Base-by-base conservation (phyloP, 1,140 invertebrate species). In the Hylyphantes graminicola region DNA sequence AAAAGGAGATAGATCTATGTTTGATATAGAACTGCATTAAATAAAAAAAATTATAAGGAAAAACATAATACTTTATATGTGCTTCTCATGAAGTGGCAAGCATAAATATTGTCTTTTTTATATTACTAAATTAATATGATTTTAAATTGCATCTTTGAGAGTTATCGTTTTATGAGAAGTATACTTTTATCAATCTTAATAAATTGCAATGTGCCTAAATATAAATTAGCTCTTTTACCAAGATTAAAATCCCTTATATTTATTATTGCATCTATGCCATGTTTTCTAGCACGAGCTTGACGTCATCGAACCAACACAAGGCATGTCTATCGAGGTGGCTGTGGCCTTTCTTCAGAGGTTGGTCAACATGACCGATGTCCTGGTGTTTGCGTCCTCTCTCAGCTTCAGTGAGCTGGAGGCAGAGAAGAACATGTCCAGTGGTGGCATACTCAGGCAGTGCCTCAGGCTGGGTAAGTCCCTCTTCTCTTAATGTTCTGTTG, bases 381-480 rank as follows among this genome's bases (percentile, higher is more conserved):
- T 99, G 61, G 97, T 99, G 85, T 99, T 99, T 91, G 97, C 97
- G 72, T 98, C 96, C 88, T 97, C 96, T 10, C 92, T 98, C 57
- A 99, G 98, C 91, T 99, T 99, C 89, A 95, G 94, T 75, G 98
- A 99, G 91, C 91, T 99, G 54, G 98, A 99, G 91, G 96, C 97
- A 0, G 98, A 99, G 89, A 99, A 99, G 91, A 99, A 99, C 89
- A 99, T 99, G 97, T 98, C 97, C n/a, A 96, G 95, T 88, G 98
- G 98, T 50, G 98, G 98, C 61, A 99, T 99, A 86, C 90, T 99
- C 13, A 91, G 98, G 85, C 98, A 99, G 90, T 98, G 97, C 90
- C 92, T 99, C 51, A 91, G 98, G 90, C 91, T 99, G 51, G 92
- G 97, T 97, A 91, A 92, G 9, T 17, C 65, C 13, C 75, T 87